These are phyloP conservation scores for Athene noctua DNA, from an alignment of 2,113 vertebrate species.

Conservation along the genomic window DNA sequence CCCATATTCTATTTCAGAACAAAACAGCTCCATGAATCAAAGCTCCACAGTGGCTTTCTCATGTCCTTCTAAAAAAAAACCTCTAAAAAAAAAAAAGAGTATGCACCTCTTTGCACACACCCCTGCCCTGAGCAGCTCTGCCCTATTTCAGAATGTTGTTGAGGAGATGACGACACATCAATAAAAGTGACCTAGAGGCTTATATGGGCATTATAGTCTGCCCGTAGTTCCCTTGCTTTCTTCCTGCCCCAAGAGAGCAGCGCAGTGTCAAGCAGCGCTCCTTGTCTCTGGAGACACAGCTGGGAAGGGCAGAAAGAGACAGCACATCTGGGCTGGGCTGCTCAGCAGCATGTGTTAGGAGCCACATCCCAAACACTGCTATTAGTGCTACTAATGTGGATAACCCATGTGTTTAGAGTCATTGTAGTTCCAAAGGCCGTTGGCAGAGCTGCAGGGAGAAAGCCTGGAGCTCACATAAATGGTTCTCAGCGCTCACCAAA, in stretches of 20 bases:
- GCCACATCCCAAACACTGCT: background rate
- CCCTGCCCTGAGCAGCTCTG: background rate
- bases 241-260: background rate
- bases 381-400: accelerated
- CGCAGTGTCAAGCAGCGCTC: accelerated
- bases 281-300: background rate
- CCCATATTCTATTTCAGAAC: background rate
- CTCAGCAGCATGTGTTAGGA: accelerated
- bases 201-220: background rate
- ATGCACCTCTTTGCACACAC: background rate
- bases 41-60: background rate
- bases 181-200: background rate
- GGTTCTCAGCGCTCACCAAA: accelerated
- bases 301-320: background rate
- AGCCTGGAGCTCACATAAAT: background rate
- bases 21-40: background rate
- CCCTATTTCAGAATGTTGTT: background rate
- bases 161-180: background rate
- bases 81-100: background rate
- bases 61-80: background rate
- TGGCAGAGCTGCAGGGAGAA: background rate
- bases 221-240: background rate
- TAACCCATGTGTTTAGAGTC: background rate
- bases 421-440: accelerated
- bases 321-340: background rate